Base-by-base conservation (phyloP, 2,888 invertebrate species). In the Acrobeloides nanus region DNA sequence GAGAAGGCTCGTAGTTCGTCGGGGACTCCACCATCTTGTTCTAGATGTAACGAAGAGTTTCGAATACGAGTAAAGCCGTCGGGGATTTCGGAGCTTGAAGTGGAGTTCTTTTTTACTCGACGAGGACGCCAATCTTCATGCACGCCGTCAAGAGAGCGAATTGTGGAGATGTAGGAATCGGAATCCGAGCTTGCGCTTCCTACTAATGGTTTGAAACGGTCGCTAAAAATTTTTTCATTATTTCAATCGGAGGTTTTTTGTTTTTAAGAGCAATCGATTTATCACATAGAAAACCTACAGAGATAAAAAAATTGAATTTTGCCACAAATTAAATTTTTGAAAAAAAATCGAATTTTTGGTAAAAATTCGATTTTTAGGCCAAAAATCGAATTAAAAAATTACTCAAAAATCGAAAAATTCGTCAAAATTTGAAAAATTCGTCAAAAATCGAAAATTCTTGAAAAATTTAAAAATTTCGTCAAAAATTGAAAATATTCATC, bases 1-100 rank as follows among this genome's bases (percentile, higher is more conserved):
- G 66, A 67, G 40, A 67, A 66, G 12, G 62, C 53, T 10, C 59
- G 42, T 23, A 59, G 18, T 8, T 55, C 58, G n/a, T 52, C 50
- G 15, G 46, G 46, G 0, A 55, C 46, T 3, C 33, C 44, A 25
- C 46, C 57, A 25, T 46, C 51, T 15, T 34, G 46, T 24, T 54
- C 54, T 40, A 58, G 25, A 24, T 57, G 49, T 4, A 57, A 38
- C 7, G 57, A 57, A 8, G 54, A 33, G 29, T 57, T 52, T 15
- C 62, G 47, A 4, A 63, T 43, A 38, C 60, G 53, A 18, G 25
- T 25, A 38, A 48, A 53, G 15, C 33, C 18, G 15, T 48, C 57
- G n/a, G 59, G 56, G 24, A 56, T 53, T 38, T 54, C 57, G 20
- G 33, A 29, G 29, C 35, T 27, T 3, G n/a, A n/a, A n/a, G 35